Evolutionary conservation across 1,140 invertebrate genomes (phyloP), one percentile per base, ranked within the genome.

Genomic region (Ceratina australensis): DNA sequence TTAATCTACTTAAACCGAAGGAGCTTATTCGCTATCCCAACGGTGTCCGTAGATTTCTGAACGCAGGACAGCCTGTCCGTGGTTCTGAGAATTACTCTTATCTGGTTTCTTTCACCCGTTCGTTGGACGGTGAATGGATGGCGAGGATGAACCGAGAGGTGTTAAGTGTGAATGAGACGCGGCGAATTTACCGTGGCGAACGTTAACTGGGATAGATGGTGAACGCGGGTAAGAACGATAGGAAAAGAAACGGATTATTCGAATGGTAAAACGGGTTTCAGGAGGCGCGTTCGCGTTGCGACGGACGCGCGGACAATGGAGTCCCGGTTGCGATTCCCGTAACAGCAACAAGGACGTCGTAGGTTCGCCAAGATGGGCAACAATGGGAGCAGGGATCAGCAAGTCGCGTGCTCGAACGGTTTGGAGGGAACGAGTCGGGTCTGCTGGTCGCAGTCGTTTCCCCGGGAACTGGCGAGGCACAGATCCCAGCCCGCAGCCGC

Each of bases 371-470:
- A 83, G 77, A 90, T 90, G 89, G 89, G 89, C 77, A 90, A 87
- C 81, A 87, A 83, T 80, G 80, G 85, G 50, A 89, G 88, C 78
- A 86, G 74, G 28, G 67, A 77, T 15, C 66, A 77, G 22, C 74
- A 54, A 5, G 13, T 49, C 2, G 47, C 49, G 16, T 61, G 66
- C 0, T 63, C 74, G 57, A 77, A 68, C 42, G 65, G 73, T 12
- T 0, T 63, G 26, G 49, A 82, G n/a, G 86, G 88, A 56, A 78
- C 86, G 73, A 87, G 73, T 65, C 88, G 86, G 49, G 88, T 42
- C 33, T 42, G 88, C 80, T 93, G 93, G 92, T 89, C 91, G 28
- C 90, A 92, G 73, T 93, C 93, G 16, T 93, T 92, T 80, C 92
- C 92, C 0, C 90, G 93, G 52, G 89, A 90, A 72, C 76, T 89